Evolutionary conservation across 2,113 vertebrate genomes (phyloP).

Genomic region (Archocentrus centrarchus): DNA sequence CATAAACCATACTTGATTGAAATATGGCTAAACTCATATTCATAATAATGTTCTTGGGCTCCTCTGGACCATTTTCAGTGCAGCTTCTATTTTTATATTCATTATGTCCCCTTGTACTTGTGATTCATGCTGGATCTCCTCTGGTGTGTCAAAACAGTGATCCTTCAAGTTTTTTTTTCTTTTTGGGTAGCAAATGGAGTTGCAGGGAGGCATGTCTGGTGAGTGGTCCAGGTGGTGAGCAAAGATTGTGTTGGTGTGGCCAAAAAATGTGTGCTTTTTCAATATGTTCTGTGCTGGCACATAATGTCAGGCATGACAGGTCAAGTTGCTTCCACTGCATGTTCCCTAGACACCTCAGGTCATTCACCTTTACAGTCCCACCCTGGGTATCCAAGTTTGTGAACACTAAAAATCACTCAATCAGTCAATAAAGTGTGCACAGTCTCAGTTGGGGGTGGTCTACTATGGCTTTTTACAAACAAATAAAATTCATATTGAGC

Average conservation of each 20-base stretch:
- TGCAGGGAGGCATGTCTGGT: background rate
- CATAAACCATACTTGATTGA: accelerated
- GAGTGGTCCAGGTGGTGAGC: background rate
- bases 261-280: background rate
- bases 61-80: background rate
- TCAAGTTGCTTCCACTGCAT: background rate
- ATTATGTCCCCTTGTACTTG: background rate
- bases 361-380: background rate
- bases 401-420: background rate
- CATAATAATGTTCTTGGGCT: background rate
- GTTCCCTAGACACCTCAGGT: background rate
- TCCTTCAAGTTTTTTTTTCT: background rate
- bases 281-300: background rate
- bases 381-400: background rate
- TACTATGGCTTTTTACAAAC: background rate
- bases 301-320: background rate
- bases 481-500: background rate
- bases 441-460: background rate
- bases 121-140: background rate
- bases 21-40: background rate
- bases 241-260: background rate
- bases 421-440: background rate
- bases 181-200: background rate
- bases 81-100: background rate
- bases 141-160: background rate